phyloP scores from a whole-genome alignment of 2,888 invertebrate genomes.

The Ichneumon xanthorius region DNA sequence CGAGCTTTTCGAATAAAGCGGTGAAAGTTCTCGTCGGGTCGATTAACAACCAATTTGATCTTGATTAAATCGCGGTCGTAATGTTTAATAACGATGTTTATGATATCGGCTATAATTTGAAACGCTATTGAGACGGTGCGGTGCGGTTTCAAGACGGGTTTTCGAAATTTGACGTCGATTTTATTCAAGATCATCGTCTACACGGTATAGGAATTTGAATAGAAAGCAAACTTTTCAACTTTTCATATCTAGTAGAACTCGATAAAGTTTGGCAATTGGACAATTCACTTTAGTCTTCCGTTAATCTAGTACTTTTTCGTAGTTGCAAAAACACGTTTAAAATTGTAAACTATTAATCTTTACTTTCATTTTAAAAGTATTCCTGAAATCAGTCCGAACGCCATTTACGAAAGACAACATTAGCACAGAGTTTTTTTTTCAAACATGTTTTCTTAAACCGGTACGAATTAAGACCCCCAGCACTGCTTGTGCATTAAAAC shows the following conservation, averaged over 20 bases:
- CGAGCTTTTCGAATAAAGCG: conserved; percentile 52
- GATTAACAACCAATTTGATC: conserved; percentile 30
- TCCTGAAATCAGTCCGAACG: neutral
- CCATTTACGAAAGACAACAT: neutral
- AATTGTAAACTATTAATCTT: no score
- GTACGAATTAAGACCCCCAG: conserved; percentile 13
- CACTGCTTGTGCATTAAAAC: neutral
- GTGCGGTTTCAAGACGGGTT: neutral
- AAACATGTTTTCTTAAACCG: conserved; percentile 22
- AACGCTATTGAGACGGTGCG: neutral
- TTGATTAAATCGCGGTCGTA: conserved; percentile 5
- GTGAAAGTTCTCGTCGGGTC: conserved; percentile 57
- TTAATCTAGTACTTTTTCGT: neutral
- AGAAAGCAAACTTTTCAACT: neutral
- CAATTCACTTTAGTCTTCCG: neutral
- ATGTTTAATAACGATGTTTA: neutral
- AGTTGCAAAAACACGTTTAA: neutral
- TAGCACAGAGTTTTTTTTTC: neutral
- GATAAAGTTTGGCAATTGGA: neutral
- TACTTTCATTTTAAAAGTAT: no score
- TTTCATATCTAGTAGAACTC: neutral
- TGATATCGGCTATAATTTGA: neutral
- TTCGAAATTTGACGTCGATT: neutral
- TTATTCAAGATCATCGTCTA: neutral
- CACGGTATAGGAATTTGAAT: no score